A percentile compares a stretch with the other conserved stretches of the same genome.
These are phyloP conservation scores for Temnopleurus reevesii DNA, from an alignment of 53 echinoderm and acorn worm species.

Conservation along the genomic window DNA sequence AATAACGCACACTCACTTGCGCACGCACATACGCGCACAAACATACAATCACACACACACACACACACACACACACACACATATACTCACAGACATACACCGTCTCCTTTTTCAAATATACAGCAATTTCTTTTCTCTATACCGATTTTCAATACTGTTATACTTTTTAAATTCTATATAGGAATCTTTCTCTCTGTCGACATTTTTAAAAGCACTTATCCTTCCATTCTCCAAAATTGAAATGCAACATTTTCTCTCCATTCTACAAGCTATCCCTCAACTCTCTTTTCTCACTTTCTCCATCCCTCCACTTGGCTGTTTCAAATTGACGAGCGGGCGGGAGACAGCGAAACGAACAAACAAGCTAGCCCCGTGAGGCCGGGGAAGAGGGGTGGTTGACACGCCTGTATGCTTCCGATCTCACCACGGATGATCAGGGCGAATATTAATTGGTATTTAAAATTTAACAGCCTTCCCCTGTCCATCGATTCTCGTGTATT, in stretches of 20 bases:
- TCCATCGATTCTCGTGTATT: neutral
- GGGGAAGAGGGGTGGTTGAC: neutral
- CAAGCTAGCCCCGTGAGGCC: slow-evolving; percentile 12
- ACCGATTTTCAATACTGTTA: too few relatives aligned
- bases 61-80: too few relatives aligned
- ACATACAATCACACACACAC: too few relatives aligned
- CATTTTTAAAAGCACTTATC: too few relatives aligned
- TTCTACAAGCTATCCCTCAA: neutral
- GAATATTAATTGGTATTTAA: slow-evolving; percentile 63
- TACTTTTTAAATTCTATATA: too few relatives aligned
- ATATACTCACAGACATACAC: too few relatives aligned
- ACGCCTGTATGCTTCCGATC: slow-evolving; percentile 18
- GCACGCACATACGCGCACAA: too few relatives aligned
- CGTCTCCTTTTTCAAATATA: too few relatives aligned
- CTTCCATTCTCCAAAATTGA: too few relatives aligned
- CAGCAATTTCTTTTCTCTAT: too few relatives aligned
- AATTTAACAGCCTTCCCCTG: slow-evolving; percentile 51
- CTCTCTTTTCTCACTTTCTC: neutral
- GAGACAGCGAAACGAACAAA: neutral
- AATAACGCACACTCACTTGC: too few relatives aligned
- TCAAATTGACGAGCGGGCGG: neutral
- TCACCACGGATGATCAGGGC: slow-evolving; percentile 12
- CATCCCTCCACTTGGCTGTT: neutral
- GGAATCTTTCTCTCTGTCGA: too few relatives aligned
- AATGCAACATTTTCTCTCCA: neutral